These are phyloP conservation scores for Zosterops borbonicus DNA, from an alignment of 2,113 vertebrate genomes.

Conservation along the genomic window DNA sequence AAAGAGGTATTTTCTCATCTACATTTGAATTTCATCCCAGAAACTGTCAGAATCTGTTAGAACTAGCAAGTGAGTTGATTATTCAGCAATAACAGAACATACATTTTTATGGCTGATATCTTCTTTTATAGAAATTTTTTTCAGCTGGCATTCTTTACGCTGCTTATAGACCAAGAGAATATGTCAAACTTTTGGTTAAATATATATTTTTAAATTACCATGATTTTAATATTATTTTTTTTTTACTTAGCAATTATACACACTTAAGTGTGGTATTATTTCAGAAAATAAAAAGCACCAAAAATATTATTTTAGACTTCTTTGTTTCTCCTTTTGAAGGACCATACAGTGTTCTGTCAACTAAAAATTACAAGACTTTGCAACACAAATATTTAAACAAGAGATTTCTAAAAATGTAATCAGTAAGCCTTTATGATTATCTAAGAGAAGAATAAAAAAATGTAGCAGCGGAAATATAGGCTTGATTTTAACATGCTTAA, in stretches of 20 bases:
- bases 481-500: not conserved
- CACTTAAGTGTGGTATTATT: not conserved
- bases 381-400: not conserved
- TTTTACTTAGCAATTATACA: rapidly evolving
- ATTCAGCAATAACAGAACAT: not conserved
- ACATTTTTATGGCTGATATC: not conserved
- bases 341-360: not conserved
- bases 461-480: not conserved
- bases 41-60: not conserved
- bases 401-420: not conserved
- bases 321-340: not conserved
- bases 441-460: not conserved
- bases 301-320: not conserved
- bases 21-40: not conserved
- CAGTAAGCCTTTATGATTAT: not conserved
- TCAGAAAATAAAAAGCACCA: not conserved
- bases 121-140: not conserved
- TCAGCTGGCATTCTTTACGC: not conserved
- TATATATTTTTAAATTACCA: not conserved
- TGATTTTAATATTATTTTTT: not conserved
- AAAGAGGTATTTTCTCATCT: not conserved
- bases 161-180: not conserved
- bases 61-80: not conserved
- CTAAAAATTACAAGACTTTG: not conserved
- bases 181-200: not conserved